Conservation (phyloP, 64 coral and sea anemone genomes). For the Hydrozoanthus tunicans region DNA sequence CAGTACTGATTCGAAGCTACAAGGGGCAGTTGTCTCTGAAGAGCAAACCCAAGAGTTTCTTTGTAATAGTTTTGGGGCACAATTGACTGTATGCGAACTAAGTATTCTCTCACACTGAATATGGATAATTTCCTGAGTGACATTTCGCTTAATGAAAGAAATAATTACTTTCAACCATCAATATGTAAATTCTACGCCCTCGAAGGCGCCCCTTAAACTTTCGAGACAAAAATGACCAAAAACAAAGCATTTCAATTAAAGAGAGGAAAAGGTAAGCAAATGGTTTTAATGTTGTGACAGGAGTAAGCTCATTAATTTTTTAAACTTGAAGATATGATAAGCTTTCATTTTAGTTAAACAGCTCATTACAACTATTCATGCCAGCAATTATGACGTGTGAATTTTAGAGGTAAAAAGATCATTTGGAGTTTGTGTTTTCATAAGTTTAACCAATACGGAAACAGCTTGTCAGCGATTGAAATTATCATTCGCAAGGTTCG, state of each 20-base stretch:
- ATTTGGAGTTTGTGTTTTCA: slow-evolving; percentile 55
- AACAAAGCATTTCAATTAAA: slow-evolving; percentile 48
- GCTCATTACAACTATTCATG: slow-evolving; percentile 56
- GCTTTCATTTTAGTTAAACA: slow-evolving; percentile 58
- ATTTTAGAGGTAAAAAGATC: slow-evolving; percentile 64
- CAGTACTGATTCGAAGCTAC: not conserved
- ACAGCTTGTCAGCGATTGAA: slow-evolving; percentile 35
- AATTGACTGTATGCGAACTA: not conserved
- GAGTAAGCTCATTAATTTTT: slow-evolving; percentile 64
- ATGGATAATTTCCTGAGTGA: slow-evolving; percentile 48
- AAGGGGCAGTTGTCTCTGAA: not conserved
- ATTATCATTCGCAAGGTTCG: slow-evolving; percentile 33
- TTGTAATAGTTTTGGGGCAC: not conserved
- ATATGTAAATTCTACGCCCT: slow-evolving; percentile 51
- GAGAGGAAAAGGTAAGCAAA: slow-evolving; percentile 53
- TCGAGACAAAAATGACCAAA: slow-evolving; percentile 24
- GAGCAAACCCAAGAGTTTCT: not conserved
- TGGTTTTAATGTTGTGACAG: slow-evolving; percentile 53
- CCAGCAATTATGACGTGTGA: slow-evolving; percentile 62
- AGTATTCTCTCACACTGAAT: slow-evolving; percentile 35
- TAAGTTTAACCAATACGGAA: slow-evolving; percentile 45
- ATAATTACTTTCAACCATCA: slow-evolving; percentile 58
- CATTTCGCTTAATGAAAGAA: slow-evolving; percentile 49
- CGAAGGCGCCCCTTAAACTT: slow-evolving; percentile 38
- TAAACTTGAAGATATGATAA: slow-evolving; percentile 61